Evolutionary conservation across 2,797 vertebrate species (phyloP).

Genomic region (Anas capensis): DNA sequence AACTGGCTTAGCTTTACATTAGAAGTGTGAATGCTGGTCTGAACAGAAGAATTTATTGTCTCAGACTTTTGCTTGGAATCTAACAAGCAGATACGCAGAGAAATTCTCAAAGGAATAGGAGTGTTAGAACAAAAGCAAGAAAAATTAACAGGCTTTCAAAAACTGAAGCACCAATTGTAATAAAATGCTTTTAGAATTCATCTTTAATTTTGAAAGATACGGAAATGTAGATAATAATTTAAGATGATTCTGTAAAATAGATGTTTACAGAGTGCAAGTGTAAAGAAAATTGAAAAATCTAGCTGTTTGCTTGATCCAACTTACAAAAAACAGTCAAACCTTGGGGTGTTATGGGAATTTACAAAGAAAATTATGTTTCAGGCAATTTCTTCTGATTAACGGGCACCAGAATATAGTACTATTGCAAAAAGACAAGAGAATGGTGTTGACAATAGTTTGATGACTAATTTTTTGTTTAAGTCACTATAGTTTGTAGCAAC

Average conservation of each 20-base stretch:
- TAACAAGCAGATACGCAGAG: neutral
- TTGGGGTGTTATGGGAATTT: neutral
- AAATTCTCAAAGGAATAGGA: neutral
- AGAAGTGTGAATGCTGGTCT: neutral
- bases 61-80: neutral
- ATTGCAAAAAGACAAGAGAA: neutral
- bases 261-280: neutral
- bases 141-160: neutral
- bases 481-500: neutral
- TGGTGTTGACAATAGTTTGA: neutral
- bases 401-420: neutral
- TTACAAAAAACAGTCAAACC: neutral
- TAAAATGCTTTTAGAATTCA: neutral
- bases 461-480: neutral
- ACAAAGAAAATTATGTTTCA: neutral
- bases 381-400: neutral
- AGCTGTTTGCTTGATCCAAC: neutral
- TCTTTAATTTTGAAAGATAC: neutral
- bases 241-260: neutral
- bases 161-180: neutral
- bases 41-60: neutral
- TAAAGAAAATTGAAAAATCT: neutral
- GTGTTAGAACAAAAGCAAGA: neutral
- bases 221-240: neutral
- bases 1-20: neutral